phyloP scores from a whole-genome alignment of 2,797 vertebrate genomes.

The Fistularia commersonii region DNA sequence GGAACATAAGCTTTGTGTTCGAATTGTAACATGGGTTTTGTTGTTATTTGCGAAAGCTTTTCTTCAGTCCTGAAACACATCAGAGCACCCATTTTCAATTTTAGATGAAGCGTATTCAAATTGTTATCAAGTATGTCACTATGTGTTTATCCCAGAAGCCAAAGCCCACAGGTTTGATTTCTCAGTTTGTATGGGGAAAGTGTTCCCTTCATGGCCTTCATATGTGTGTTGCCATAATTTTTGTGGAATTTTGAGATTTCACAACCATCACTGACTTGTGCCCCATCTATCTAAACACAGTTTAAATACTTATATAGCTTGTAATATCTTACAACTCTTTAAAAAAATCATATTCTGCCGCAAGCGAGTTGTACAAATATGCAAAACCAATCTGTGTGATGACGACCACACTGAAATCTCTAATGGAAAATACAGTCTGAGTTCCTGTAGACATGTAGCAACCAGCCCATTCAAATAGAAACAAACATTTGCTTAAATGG shows the following conservation, averaged over 20 bases:
- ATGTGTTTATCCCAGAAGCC: slow-evolving; percentile 36
- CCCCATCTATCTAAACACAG: background rate
- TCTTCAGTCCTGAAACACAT: slow-evolving; percentile 3
- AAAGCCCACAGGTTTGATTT: slow-evolving; percentile 34
- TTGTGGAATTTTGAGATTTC: slow-evolving; percentile 9
- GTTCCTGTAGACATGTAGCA: slow-evolving; percentile 40
- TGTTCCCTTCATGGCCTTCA: slow-evolving; percentile 45
- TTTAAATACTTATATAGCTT: too few species aligned
- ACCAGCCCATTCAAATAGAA: slow-evolving; percentile 46
- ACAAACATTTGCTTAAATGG: slow-evolving; percentile 33
- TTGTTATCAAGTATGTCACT: slow-evolving; percentile 36
- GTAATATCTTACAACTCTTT: background rate
- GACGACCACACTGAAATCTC: slow-evolving; percentile 22
- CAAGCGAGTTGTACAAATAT: slow-evolving; percentile 12
- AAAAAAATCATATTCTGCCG: background rate
- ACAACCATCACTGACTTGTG: slow-evolving; percentile 1
- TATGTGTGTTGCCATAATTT: slow-evolving; percentile 32
- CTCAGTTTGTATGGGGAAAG: slow-evolving; percentile 9
- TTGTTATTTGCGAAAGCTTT: too few species aligned
- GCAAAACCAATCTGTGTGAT: slow-evolving; percentile 20
- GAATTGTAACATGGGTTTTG: too few species aligned
- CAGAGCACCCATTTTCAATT: slow-evolving; percentile 15
- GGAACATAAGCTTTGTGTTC: too few species aligned
- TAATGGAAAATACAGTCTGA: slow-evolving; percentile 42
- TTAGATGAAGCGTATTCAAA: slow-evolving; percentile 40